Evolutionary conservation across 2,113 vertebrate genomes (phyloP), one percentile per base, ranked within the genome.

Genomic region (rabbit (Oryctolagus cuniculus)): DNA sequence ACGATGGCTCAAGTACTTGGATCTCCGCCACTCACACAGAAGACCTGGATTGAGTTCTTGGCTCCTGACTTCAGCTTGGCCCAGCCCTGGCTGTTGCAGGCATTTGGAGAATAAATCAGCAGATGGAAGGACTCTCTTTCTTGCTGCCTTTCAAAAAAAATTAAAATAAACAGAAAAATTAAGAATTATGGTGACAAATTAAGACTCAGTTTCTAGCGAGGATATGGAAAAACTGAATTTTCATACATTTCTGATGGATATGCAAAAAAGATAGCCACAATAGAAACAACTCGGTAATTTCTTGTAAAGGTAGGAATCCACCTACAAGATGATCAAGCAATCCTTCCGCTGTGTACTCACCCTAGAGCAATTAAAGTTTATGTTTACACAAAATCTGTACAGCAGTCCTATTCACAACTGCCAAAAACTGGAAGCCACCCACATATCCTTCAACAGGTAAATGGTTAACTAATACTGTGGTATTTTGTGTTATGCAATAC

Each of bases 341-440:
- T 53, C n/a, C 27, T 38, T 64, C 11, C 84, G n/a, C 89, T 44
- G 13, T 85, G 15, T 89, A 22, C 84, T 87, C 73, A 64, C 67
- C 34, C 51, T 75, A 53, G n/a, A 70, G n/a, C 74, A 81, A 94
- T 63, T 81, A 89, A 92, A 80, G 64, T 25, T 64, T 74, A 44
- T 1, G 4, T 90, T 95, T 72, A 82, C 70, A 87, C n/a, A 88
- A 79, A 95, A 64, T 49, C 29, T 78, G 13, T 38, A 64, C 10
- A 74, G 34, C 25, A 38, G 24, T 27, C 73, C 64, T 89, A 34
- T 61, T 84, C n/a, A 53, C 27, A 72, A 77, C 38, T 51, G 25
- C n/a, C 51, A 74, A 73, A 89, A 79, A 74, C 38, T 83, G 51
- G 72, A 95, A 95, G 90, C 74, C 49, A 53, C 49, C 53, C 55